Base-by-base conservation (phyloP, 1,140 invertebrate species). In the Heterodera carotae region DNA sequence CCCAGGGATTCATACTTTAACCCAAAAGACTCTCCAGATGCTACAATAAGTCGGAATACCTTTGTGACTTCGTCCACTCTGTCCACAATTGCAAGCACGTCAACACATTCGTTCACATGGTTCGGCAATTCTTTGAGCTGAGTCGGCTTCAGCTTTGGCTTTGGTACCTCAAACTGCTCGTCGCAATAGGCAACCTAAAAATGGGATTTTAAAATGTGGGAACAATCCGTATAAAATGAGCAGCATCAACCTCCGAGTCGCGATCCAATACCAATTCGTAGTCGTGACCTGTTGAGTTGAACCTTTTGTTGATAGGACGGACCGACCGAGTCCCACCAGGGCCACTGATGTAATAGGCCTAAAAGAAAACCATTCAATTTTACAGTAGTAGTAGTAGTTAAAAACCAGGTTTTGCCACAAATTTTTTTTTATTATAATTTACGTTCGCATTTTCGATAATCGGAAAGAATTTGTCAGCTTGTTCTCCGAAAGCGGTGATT, bases 301-400 rank as follows among this genome's bases (percentile, higher is more conserved):
- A 98, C 84, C 94, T 91, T 88, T 96, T 97, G 88, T 98, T 97
- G 0, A 96, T 95, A 25, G 93, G 91, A 88, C 97, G 98, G 10
- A 98, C 86, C 29, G 89, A 81, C 48, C 78, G 74, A 27, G 89
- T 80, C 15, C 69, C 60, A 22, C 92, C 92, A 33, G 64, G 34
- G 12, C 72, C 72, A 34, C 92, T 93, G 48, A 99, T 92, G 83
- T 92, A 96, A 88, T 95, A 98, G 5, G 97, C 91, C 90, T 94
- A 71, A 39, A 80, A 76, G 15, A 39, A 82, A 53, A 73, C n/a
- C n/a, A n/a, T n/a, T n/a, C n/a, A n/a, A n/a, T n/a, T n/a, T n/a
- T 59, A 1, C 48, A n/a, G n/a, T 80, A 27, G 5, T n/a, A n/a
- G n/a, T n/a, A n/a, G n/a, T n/a, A n/a, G n/a, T n/a, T n/a, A n/a